Percentiles rank a stretch among this genome's conserved stretches.
Conservation (phyloP, 2,888 invertebrate genomes). For the Calliopum simillimum region DNA sequence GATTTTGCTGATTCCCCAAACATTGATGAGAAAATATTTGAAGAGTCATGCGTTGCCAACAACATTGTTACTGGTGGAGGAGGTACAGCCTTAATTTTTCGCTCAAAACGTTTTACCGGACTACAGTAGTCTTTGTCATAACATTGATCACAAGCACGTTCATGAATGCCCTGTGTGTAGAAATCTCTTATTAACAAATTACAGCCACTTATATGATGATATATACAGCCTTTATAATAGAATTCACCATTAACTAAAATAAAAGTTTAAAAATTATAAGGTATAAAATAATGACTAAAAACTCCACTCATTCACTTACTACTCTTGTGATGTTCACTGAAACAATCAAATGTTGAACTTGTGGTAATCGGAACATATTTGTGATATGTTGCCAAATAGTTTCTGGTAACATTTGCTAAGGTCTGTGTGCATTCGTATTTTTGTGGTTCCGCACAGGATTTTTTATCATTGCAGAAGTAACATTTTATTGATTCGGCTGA, state of each 20-base stretch:
- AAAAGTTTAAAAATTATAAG: too few species aligned
- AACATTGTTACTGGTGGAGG: too few species aligned
- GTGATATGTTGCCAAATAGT: slow-evolving; percentile 44
- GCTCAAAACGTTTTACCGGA: slow-evolving; percentile 45
- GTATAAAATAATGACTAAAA: too few species aligned
- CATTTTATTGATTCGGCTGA: slow-evolving; percentile 45
- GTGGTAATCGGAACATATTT: slow-evolving; percentile 38
- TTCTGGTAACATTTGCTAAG: slow-evolving; percentile 42
- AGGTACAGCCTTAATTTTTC: too few species aligned
- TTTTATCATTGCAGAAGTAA: slow-evolving; percentile 40
- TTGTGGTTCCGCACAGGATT: slow-evolving; percentile 43
- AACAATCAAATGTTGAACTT: slow-evolving; percentile 37
- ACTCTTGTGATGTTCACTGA: slow-evolving; percentile 41
- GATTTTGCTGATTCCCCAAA: too few species aligned
- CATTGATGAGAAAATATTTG: too few species aligned
- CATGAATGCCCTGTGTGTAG: slow-evolving; percentile 6
- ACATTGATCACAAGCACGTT: slow-evolving; percentile 41
- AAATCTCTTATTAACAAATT: slow-evolving; percentile 26
- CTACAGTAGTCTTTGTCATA: slow-evolving; percentile 45
- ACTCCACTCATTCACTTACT: too few species aligned
- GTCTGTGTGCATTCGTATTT: slow-evolving; percentile 47
- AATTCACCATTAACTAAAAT: slow-evolving; percentile 30
- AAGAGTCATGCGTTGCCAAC: too few species aligned
- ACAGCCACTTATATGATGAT: slow-evolving; percentile 38
- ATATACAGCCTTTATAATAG: slow-evolving; percentile 46